A percentile compares a stretch with the other conserved stretches of the same genome.
phyloP scores from a whole-genome alignment of 2,888 invertebrate genomes.

The Tyria jacobaeae region DNA sequence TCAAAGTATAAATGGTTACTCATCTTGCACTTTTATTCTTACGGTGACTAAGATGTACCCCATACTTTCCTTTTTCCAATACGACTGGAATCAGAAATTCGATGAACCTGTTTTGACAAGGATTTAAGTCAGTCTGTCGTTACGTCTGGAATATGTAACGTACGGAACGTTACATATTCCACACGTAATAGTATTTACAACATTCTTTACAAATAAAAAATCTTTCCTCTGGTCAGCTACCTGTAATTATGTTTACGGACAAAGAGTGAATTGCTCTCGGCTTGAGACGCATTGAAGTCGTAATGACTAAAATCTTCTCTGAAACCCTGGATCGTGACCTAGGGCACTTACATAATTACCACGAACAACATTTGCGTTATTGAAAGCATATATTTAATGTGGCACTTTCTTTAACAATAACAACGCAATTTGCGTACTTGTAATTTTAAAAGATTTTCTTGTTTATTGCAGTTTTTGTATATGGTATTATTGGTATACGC shows the following conservation, averaged over 20 bases:
- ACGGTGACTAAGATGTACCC: too few relatives aligned
- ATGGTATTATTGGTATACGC: conserved; percentile 18
- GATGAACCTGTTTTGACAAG: background rate
- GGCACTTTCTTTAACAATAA: conserved; percentile 51
- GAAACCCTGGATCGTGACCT: conserved; percentile 63
- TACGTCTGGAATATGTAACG: conserved; percentile 41
- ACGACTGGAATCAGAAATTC: background rate
- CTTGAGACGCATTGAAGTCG: conserved; percentile 47
- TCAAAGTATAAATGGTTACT: conserved; percentile 7
- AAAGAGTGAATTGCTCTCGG: conserved; percentile 48
- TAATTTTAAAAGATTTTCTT: conserved; percentile 52
- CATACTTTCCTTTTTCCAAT: too few relatives aligned
- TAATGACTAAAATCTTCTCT: conserved; percentile 68
- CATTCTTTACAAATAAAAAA: conserved; percentile 30
- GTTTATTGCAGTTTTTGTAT: conserved; percentile 40
- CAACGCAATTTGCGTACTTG: conserved; percentile 52
- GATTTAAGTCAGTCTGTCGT: conserved; percentile 54
- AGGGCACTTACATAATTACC: conserved; percentile 59
- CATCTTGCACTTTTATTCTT: conserved; percentile 1
- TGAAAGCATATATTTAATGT: conserved; percentile 47
- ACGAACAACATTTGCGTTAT: conserved; percentile 57
- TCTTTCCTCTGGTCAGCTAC: conserved; percentile 35
- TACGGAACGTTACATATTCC: conserved; percentile 3
- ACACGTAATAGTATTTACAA: too few relatives aligned
- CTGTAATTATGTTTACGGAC: conserved; percentile 56